Percentiles rank a stretch among this genome's conserved stretches.
phyloP scores from a whole-genome alignment of 1,140 invertebrate species.

The Drosophila hydei region DNA sequence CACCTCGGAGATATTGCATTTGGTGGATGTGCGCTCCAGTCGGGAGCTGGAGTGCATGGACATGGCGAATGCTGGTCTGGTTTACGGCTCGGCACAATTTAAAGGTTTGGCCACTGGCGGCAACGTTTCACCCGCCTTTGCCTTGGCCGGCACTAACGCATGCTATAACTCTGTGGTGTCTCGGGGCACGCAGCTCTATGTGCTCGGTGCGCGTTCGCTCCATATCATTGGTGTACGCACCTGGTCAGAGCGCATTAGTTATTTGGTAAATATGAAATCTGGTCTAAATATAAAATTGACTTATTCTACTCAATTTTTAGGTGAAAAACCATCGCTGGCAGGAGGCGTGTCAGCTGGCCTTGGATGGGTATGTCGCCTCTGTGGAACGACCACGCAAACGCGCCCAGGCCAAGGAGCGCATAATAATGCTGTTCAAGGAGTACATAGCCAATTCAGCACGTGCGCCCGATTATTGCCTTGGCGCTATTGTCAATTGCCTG shows the following conservation, averaged over 20 bases:
- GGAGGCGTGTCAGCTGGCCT: slow-evolving; percentile 86
- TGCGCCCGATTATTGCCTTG: slow-evolving; percentile 78
- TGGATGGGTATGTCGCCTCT: slow-evolving; percentile 78
- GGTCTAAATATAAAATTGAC: not conserved
- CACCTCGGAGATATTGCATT: slow-evolving; percentile 92
- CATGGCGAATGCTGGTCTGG: slow-evolving; percentile 92
- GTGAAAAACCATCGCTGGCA: slow-evolving; percentile 87
- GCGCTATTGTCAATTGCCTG: slow-evolving; percentile 74
- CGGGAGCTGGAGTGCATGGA: slow-evolving; percentile 93
- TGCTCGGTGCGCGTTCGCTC: slow-evolving; percentile 93
- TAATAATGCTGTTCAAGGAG: slow-evolving; percentile 76
- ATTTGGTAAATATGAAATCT: slow-evolving; percentile 84
- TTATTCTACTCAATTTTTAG: slow-evolving; percentile 16
- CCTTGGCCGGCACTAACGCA: slow-evolving; percentile 91
- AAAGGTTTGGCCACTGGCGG: slow-evolving; percentile 92
- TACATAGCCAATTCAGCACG: slow-evolving; percentile 73
- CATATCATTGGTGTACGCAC: slow-evolving; percentile 92
- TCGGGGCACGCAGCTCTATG: slow-evolving; percentile 91
- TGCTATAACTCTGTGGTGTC: slow-evolving; percentile 96
- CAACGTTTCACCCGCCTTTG: slow-evolving; percentile 85
- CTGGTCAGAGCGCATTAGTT: slow-evolving; percentile 91
- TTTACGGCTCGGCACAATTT: slow-evolving; percentile 96
- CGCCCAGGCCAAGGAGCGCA: slow-evolving; percentile 79
- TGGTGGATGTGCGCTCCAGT: slow-evolving; percentile 94
- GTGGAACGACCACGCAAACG: slow-evolving; percentile 71